Conservation (phyloP, 2,888 invertebrate species). For the Sisyra nigra region DNA sequence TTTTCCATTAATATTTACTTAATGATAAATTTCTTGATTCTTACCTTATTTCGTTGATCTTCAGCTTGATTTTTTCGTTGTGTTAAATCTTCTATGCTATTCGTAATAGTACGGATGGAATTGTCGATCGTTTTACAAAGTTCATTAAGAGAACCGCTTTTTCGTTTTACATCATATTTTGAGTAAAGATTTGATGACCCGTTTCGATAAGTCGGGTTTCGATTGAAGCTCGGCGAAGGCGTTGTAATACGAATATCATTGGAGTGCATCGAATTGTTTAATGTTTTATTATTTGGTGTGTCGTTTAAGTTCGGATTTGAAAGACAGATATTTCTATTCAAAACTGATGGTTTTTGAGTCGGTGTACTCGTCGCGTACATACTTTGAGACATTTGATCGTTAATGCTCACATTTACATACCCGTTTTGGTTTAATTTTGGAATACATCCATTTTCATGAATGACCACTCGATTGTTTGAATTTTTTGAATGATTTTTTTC, state of each 20-base stretch:
- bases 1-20: no score
- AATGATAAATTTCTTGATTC: no score
- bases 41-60: conserved; percentile 32
- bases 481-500: conserved; percentile 20
- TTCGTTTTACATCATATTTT: conserved; percentile 16
- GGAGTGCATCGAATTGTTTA: conserved; percentile 8
- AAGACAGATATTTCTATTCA: neutral
- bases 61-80: conserved; percentile 26
- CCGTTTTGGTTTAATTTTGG: conserved; percentile 16
- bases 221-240: conserved; percentile 34
- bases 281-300: conserved; percentile 20
- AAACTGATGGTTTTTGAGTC: neutral
- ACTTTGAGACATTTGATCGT: conserved; percentile 16
- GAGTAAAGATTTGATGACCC: conserved; percentile 23
- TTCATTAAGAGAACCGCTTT: conserved; percentile 23
- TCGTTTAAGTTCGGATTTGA: conserved; percentile 6
- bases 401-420: conserved; percentile 26
- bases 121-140: conserved; percentile 15
- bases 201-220: conserved; percentile 28
- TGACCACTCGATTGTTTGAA: conserved; percentile 19
- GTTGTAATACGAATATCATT: conserved; percentile 22
- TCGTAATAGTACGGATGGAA: conserved; percentile 15
- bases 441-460: conserved; percentile 24
- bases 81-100: conserved; percentile 17
- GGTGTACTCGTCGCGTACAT: conserved; percentile 4